Evolutionary conservation across 2,888 invertebrate species (phyloP).

Genomic region (Pandemis heparana): DNA sequence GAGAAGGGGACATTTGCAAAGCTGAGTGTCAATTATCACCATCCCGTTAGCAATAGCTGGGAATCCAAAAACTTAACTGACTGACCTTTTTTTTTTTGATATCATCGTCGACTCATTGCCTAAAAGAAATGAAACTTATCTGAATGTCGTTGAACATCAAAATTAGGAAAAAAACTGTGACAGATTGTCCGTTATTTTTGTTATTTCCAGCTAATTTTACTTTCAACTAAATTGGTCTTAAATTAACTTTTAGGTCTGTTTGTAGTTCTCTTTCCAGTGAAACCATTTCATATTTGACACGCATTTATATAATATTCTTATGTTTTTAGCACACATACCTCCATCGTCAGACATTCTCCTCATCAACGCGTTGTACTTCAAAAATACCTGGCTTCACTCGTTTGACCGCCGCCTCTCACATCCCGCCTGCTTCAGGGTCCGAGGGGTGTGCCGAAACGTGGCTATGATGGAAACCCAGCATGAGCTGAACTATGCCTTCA

Average conservation of each 20-base stretch:
- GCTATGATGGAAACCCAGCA: constrained; percentile 87
- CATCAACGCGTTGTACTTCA: constrained; percentile 88
- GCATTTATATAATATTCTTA: not conserved
- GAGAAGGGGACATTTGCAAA: too few species aligned
- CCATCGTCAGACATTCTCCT: constrained; percentile 82
- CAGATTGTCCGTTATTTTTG: too few species aligned
- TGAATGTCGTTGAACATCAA: too few species aligned
- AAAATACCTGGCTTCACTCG: constrained; percentile 86
- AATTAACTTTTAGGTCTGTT: not conserved
- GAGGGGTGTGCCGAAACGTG: constrained; percentile 73
- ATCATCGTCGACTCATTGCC: too few species aligned
- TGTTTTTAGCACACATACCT: constrained; percentile 77
- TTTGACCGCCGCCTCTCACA: constrained; percentile 83
- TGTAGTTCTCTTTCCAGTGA: not conserved
- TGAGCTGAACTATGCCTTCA: constrained; percentile 84
- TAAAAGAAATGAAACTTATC: too few species aligned
- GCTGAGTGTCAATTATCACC: too few species aligned
- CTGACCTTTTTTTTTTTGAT: too few species aligned
- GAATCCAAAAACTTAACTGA: too few species aligned
- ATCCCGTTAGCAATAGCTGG: too few species aligned
- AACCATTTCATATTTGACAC: not conserved
- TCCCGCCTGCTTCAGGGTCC: constrained; percentile 82
- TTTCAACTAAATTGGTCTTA: too few species aligned
- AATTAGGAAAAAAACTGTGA: too few species aligned
- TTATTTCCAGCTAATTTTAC: too few species aligned